Evolutionary conservation across 2,113 vertebrate genomes (phyloP), one percentile per base, ranked within the genome.

Genomic region (Misgurnus mizolepis): DNA sequence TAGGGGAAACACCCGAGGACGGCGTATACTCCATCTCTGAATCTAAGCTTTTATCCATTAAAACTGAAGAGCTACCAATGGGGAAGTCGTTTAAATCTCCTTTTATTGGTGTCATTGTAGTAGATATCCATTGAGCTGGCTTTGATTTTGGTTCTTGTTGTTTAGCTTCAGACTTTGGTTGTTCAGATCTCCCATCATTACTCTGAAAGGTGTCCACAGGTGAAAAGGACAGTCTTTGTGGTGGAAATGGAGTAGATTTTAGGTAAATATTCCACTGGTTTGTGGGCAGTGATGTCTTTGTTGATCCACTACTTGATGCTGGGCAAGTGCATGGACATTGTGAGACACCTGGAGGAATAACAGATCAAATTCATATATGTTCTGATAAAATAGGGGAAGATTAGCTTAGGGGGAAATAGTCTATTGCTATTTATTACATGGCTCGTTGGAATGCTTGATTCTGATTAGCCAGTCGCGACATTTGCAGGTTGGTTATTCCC

Each of bases 291-390:
- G 61, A 67, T 27, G 56, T 27, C 27, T 64, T 76, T 40, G 80
- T 18, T 74, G 74, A 2, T 12, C 43, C 11, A 62, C 7, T 40
- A 60, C 62, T 75, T 10, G 61, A 39, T 17, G 61, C 53, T 75
- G 76, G 80, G 49, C 84, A 87, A 78, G 85, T 77, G 40, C 86
- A 88, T 15, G 76, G 71, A 68, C 83, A 86, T 22, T 78, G 70
- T 15, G 56, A 41, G 9, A 34, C 7, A 73, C 80, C 85, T 87
- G 80, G 66, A 60, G 18, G 55, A 85, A 78, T 12, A 53, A 53
- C 5, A 53, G 11, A 76, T 68, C 1, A 34, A 34, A 34, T 34
- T 34, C 27, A 34, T 2, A 34, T 34, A 34, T 34, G 3, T 34
- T 34, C 27, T 34, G 27, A 34, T 34, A 34, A 34, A 34, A 34